Base-by-base conservation (phyloP, 2,797 vertebrate species). In the Natrix natrix region DNA sequence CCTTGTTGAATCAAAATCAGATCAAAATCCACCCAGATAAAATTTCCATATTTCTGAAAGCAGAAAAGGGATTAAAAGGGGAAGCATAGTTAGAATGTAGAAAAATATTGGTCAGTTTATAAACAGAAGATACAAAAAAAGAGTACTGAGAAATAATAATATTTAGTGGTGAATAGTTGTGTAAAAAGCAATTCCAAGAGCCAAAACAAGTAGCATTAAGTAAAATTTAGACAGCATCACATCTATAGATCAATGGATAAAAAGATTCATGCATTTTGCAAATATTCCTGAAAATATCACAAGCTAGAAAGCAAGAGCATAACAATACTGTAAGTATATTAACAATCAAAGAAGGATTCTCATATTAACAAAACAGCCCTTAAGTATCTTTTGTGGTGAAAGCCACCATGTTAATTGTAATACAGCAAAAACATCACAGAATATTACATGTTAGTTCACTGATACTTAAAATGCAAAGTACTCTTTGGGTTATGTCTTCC, bases 401-500 rank as follows among this genome's bases (percentile, higher is more conserved):
- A 97, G 95, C 90, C 95, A 93, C 7, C 88, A 95, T 94, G 96
- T 97, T 97, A 97, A 97, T 96, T 93, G 93, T 89, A 94, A 96
- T 60, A 32, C 96, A 95, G 96, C 91, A 88, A 96, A 96, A 83
- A 96, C 94, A 12, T 26, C 90, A 94, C 95, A 96, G 95, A 96
- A 96, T 5, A 88, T 87, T 93, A 69, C 0, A 91, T 94, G 97
- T 97, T 97, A 97, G 97, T 97, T 90, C 74, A 96, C 86, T 94
- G 94, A 94, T 94, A 92, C 87, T 96, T 69, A 89, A 94, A 92
- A 94, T 94, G 96, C 94, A 95, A 96, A 93, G 56, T n/a, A 92
- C 90, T 96, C 94, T 96, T 94, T 92, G 91, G 94, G 96, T 97
- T 97, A 97, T 59, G 92, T 95, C 94, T 96, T 94, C 95, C 96